These are phyloP conservation scores for Coelinius sp. DNA, from an alignment of 2,888 invertebrate species.

Conservation along the genomic window DNA sequence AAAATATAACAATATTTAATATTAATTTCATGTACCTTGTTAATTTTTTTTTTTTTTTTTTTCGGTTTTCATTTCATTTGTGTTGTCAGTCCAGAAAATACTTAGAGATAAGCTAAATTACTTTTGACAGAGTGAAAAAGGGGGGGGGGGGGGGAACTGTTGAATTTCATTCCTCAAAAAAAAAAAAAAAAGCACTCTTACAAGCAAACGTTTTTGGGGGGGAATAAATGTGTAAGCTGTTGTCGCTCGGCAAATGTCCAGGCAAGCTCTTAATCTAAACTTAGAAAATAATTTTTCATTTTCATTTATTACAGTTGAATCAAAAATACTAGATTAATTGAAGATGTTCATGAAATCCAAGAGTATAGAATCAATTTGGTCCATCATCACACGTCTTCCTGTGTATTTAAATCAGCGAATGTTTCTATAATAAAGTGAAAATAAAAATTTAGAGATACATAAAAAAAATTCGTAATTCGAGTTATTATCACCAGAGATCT, in stretches of 20 bases:
- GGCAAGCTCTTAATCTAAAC: constrained; percentile 14
- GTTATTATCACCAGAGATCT: too few species aligned
- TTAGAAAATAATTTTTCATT: constrained; percentile 31
- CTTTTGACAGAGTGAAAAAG: neutral
- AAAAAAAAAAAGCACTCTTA: constrained; percentile 36
- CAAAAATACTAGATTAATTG: neutral
- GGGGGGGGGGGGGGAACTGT: constrained; percentile 34
- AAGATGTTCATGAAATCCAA: too few species aligned
- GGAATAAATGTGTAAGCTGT: neutral
- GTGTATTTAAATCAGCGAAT: too few species aligned
- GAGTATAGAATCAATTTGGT: too few species aligned
- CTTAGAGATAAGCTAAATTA: neutral
- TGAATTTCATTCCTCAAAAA: constrained; percentile 48
- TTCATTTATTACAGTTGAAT: too few species aligned
- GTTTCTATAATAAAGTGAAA: too few species aligned
- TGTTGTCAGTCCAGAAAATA: constrained; percentile 7
- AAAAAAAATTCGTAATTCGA: too few species aligned
- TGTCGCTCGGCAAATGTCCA: neutral
- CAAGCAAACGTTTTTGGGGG: constrained; percentile 25
- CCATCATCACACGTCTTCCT: too few species aligned
- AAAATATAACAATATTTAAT: constrained; percentile 25
- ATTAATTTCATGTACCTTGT: neutral
- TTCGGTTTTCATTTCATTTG: neutral
- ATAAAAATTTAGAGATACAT: too few species aligned
- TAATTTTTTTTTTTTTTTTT: neutral